phyloP scores from a whole-genome alignment of 1,140 invertebrate genomes.

The Pomacea maculata region DNA sequence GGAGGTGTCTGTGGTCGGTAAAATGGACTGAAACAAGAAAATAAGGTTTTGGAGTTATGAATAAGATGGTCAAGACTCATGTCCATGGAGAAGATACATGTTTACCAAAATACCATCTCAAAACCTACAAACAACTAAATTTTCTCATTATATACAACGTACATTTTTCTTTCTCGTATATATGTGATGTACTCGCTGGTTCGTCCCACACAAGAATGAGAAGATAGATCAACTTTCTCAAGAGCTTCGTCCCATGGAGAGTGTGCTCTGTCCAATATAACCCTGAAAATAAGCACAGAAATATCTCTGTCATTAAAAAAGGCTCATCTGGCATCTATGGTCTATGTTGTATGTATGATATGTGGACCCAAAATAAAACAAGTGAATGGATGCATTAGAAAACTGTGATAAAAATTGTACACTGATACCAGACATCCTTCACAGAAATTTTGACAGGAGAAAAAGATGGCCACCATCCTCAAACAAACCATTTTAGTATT shows the following conservation, averaged over 20 bases:
- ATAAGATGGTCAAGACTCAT: background rate
- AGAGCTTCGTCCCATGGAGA: conserved; percentile 77
- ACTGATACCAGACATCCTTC: background rate
- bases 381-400: no score
- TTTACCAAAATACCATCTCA: background rate
- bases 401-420: background rate
- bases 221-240: conserved; percentile 50
- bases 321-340: no score
- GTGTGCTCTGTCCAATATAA: conserved; percentile 79
- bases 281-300: conserved; percentile 65
- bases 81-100: no score
- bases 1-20: conserved; percentile 63
- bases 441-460: no score
- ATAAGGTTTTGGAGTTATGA: background rate
- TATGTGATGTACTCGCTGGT: conserved; percentile 56
- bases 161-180: conserved; percentile 61
- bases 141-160: conserved; percentile 35
- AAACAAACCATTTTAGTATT: no score
- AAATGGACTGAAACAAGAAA: conserved; percentile 56
- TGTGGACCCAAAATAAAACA: no score
- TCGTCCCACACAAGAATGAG: conserved; percentile 41
- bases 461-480: no score
- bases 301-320: background rate
- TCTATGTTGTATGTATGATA: no score
- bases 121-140: background rate